phyloP scores from a whole-genome alignment of 2,113 vertebrate genomes.

The Laticauda colubrina region DNA sequence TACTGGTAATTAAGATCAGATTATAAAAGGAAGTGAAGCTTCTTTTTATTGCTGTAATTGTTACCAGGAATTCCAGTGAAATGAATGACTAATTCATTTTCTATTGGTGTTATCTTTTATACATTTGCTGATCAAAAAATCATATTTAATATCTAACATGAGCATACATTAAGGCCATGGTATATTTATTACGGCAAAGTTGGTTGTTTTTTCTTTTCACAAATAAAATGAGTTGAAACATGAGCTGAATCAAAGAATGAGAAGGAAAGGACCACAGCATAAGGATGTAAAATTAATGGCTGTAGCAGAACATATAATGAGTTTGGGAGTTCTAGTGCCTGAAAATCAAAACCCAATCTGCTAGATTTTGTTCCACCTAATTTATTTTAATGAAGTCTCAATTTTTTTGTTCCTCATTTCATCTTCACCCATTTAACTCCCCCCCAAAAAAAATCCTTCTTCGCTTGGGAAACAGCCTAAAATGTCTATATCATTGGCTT shows the following conservation, averaged over 20 bases:
- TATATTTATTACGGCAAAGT: neutral
- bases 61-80: neutral
- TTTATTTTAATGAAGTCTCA: neutral
- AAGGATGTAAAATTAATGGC: neutral
- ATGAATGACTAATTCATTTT: neutral
- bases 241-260: neutral
- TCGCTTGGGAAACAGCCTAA: neutral
- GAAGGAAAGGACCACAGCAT: neutral
- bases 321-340: neutral
- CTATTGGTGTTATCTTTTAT: neutral
- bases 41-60: neutral
- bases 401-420: neutral
- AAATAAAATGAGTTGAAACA: too few species aligned
- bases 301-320: neutral
- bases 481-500: neutral
- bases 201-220: neutral
- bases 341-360: neutral
- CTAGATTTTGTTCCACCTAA: neutral
- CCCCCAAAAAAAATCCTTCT: neutral
- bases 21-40: neutral
- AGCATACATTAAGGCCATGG: neutral
- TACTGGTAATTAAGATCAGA: neutral
- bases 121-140: neutral
- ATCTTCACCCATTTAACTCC: neutral
- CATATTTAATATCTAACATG: neutral